phyloP scores from a whole-genome alignment of 2,113 vertebrate genomes.

The Anguilla rostrata region DNA sequence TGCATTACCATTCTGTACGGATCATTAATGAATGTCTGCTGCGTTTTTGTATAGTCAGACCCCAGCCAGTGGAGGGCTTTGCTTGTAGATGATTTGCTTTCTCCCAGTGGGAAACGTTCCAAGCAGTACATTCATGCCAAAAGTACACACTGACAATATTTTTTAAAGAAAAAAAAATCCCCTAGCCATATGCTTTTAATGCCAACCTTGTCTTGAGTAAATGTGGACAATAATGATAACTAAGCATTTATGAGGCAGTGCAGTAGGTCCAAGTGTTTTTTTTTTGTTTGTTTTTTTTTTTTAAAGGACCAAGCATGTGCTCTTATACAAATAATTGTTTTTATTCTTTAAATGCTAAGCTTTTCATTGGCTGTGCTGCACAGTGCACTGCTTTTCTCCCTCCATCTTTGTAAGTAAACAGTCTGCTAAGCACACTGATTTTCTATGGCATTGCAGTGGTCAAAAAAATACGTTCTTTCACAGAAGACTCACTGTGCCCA shows the following conservation, averaged over 20 bases:
- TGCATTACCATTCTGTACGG: slow-evolving; percentile 2
- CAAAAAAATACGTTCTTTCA: background rate
- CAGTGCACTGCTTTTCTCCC: background rate
- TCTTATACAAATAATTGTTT: background rate
- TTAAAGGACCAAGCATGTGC: background rate
- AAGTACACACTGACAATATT: background rate
- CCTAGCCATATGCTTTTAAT: background rate
- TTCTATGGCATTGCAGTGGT: background rate
- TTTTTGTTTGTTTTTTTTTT: background rate
- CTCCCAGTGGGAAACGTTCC: background rate
- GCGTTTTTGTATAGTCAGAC: background rate
- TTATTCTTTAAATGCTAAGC: background rate
- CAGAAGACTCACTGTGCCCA: background rate
- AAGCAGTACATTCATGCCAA: background rate
- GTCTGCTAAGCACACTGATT: background rate
- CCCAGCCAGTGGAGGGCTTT: background rate
- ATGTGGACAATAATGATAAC: background rate
- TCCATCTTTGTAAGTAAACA: background rate
- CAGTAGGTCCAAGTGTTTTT: background rate
- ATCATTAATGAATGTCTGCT: slow-evolving; percentile 14
- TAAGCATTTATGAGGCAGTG: background rate
- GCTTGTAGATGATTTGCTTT: background rate
- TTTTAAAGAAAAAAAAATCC: background rate
- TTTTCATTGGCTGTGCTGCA: background rate
- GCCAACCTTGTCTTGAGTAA: background rate